phyloP scores from a whole-genome alignment of 2,888 invertebrate genomes.

The Acronicta psi region DNA sequence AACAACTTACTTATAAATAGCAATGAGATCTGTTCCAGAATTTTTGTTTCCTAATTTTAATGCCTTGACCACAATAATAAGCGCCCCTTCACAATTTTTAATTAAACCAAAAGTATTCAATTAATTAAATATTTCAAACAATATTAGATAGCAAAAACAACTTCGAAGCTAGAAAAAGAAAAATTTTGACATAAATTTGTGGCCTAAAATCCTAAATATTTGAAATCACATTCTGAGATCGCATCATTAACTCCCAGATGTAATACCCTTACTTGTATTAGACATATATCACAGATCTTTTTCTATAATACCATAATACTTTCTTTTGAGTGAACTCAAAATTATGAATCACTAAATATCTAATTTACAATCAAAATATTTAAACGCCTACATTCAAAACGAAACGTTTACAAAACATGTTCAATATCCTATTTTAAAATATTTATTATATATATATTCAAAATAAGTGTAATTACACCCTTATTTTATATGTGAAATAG shows the following conservation, averaged over 20 bases:
- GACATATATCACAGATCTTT: conserved; percentile 86
- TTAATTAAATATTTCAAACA: conserved; percentile 16
- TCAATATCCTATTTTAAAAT: conserved; percentile 50
- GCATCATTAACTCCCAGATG: conserved; percentile 80
- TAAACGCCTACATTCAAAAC: conserved; percentile 74
- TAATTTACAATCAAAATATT: conserved; percentile 66
- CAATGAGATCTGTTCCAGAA: conserved; percentile 75
- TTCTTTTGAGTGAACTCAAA: conserved; percentile 73
- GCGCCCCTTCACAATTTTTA: conserved; percentile 10
- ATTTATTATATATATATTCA: conserved; percentile 51
- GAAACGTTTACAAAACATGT: conserved; percentile 50
- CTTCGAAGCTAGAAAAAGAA: conserved; percentile 5
- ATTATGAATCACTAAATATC: conserved; percentile 63
- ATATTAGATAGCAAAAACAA: conserved; percentile 13
- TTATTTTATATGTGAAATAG: conserved; percentile 54
- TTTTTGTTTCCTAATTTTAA: conserved; percentile 53
- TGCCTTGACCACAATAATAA: conserved; percentile 14
- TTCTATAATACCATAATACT: conserved; percentile 85
- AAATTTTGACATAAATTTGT: conserved; percentile 23
- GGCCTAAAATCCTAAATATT: conserved; percentile 61
- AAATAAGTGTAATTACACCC: conserved; percentile 57
- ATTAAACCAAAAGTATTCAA: conserved; percentile 10
- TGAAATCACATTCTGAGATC: conserved; percentile 84
- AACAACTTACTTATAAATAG: conserved; percentile 69
- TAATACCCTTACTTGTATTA: conserved; percentile 78